Conservation (phyloP, 2,888 invertebrate species). For the Arctia plantaginis region DNA sequence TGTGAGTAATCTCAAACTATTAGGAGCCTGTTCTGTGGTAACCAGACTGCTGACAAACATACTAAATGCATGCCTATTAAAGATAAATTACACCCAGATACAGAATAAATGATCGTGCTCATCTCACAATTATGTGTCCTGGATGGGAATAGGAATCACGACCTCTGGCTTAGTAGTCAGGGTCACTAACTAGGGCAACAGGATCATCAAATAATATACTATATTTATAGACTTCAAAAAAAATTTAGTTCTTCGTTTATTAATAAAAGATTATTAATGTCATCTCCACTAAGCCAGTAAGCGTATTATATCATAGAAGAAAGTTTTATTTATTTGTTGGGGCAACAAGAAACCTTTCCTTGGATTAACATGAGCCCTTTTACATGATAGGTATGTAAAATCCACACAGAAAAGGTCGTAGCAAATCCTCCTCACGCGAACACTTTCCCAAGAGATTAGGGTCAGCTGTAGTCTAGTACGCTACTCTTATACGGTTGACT, state of each 20-base stretch:
- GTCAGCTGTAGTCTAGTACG: constrained; percentile 17
- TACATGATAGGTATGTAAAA: constrained; percentile 25
- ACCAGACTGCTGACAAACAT: neutral
- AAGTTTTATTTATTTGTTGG: constrained; percentile 26
- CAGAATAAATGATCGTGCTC: neutral
- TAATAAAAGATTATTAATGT: constrained; percentile 26
- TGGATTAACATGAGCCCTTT: constrained; percentile 26
- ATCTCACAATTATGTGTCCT: too few species aligned
- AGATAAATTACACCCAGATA: neutral
- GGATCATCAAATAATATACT: neutral
- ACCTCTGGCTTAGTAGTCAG: too few species aligned
- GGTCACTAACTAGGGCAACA: neutral
- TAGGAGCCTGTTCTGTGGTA: neutral
- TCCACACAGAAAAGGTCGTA: constrained; percentile 27
- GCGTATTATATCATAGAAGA: constrained; percentile 21
- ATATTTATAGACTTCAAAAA: neutral
- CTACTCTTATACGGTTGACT: constrained; percentile 12
- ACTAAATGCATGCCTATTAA: too few species aligned
- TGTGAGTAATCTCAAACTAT: too few species aligned
- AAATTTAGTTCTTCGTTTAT: neutral
- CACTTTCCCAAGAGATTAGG: constrained; percentile 25
- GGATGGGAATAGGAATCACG: neutral
- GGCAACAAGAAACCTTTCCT: constrained; percentile 21
- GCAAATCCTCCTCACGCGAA: constrained; percentile 25
- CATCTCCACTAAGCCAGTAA: constrained; percentile 17